Evolutionary conservation across 1,140 invertebrate species (phyloP).

Genomic region (Drosophila prosaltans): DNA sequence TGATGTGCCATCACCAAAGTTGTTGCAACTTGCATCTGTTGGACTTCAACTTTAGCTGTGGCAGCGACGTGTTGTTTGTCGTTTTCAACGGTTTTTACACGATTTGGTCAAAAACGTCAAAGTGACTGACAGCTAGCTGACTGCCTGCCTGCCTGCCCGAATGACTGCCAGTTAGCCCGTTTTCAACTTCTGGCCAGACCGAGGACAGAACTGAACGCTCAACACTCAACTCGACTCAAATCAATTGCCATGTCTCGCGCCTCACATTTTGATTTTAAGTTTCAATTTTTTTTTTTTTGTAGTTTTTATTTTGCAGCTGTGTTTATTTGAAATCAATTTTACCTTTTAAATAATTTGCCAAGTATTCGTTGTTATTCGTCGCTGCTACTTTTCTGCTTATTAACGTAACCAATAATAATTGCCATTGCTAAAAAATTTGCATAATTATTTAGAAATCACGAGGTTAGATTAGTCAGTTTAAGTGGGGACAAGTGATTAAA

Average conservation of each 20-base stretch:
- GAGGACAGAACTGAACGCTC: conserved; percentile 51
- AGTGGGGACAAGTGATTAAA: conserved; percentile 45
- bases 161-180: conserved; percentile 29
- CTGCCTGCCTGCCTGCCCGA: conserved; percentile 28
- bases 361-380: conserved; percentile 42
- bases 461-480: conserved; percentile 70
- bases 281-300: conserved; percentile 34
- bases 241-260: conserved; percentile 50
- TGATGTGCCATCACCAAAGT: conserved; percentile 37
- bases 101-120: conserved; percentile 79
- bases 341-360: conserved; percentile 75
- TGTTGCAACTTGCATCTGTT: conserved; percentile 58
- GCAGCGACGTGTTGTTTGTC: conserved; percentile 59
- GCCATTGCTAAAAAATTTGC: conserved; percentile 73
- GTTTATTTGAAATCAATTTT: conserved; percentile 62
- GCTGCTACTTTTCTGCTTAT: conserved; percentile 49
- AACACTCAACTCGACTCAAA: conserved; percentile 41
- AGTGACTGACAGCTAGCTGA: conserved; percentile 63
- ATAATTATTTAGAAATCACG: conserved; percentile 81
- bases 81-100: conserved; percentile 76
- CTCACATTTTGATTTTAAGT: conserved; percentile 48
- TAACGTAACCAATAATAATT: conserved; percentile 71
- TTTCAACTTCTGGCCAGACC: conserved; percentile 37
- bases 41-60: conserved; percentile 42
- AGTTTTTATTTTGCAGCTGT: conserved; percentile 67